Percentiles rank a stretch among this genome's conserved stretches.
These are phyloP conservation scores for Maconellicoccus hirsutus DNA, from an alignment of 1,140 invertebrate genomes.

Conservation along the genomic window DNA sequence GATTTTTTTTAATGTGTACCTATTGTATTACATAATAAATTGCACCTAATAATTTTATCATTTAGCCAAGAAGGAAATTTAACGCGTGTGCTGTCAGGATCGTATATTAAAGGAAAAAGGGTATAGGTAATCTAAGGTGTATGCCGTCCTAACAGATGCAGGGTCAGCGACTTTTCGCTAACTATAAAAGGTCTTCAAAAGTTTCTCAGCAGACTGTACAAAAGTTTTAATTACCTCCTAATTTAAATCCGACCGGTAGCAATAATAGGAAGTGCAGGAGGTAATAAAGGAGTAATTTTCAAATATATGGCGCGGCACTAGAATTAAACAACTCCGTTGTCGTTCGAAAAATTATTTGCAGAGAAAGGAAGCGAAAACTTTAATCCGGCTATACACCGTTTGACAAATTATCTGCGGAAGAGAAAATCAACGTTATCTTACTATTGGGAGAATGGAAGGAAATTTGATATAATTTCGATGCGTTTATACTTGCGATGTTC, in stretches of 20 bases:
- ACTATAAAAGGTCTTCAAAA: not conserved
- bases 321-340: not conserved
- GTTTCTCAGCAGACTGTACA: not conserved
- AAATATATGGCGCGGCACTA: not conserved
- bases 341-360: not conserved
- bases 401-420: not conserved
- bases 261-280: not conserved
- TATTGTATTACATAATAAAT: too few species aligned
- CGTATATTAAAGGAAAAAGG: too few species aligned
- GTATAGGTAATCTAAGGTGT: too few species aligned
- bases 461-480: too few species aligned
- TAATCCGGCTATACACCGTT: not conserved
- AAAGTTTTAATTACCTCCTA: constrained; percentile 3
- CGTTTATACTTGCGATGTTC: too few species aligned
- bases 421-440: not conserved
- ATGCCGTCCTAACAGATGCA: not conserved
- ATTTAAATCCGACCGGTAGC: not conserved
- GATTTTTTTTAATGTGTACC: too few species aligned
- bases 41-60: not conserved
- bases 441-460: too few species aligned
- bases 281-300: not conserved
- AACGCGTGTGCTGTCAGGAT: too few species aligned
- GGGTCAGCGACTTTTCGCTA: not conserved
- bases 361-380: not conserved
- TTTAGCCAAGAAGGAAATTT: not conserved